Evolutionary conservation across 2,888 invertebrate genomes (phyloP).

Genomic region (Chloroclystis v-ata): DNA sequence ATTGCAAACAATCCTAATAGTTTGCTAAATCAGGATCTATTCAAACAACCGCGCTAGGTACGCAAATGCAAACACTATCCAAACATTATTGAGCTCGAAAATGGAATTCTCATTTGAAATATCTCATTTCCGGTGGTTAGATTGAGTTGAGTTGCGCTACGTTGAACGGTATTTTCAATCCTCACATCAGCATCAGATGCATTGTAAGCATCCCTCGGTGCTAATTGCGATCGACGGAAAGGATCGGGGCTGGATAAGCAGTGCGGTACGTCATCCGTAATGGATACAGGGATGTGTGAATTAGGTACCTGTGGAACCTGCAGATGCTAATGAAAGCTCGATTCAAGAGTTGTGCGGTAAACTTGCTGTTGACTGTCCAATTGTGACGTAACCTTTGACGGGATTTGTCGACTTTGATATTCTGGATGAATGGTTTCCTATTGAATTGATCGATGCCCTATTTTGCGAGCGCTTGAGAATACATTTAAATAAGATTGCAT

Average conservation of each 20-base stretch:
- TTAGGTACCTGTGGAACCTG: slow-evolving; percentile 2
- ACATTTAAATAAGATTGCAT: no score
- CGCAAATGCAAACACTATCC: slow-evolving; percentile 1
- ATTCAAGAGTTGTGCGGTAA: slow-evolving; percentile 7
- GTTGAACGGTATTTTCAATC: slow-evolving; percentile 19
- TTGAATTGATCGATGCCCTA: no score
- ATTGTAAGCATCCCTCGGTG: slow-evolving; percentile 22
- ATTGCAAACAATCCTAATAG: no score
- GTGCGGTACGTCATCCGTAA: slow-evolving; percentile 19
- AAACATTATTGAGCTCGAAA: slow-evolving; percentile 15
- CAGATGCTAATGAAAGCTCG: slow-evolving; percentile 16
- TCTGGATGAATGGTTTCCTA: no score
- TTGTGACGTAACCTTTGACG: slow-evolving; percentile 1
- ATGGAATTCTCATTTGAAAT: slow-evolving; percentile 17
- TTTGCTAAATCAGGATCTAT: no score
- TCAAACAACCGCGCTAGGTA: not conserved
- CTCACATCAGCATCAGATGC: slow-evolving; percentile 21
- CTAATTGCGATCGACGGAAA: slow-evolving; percentile 21
- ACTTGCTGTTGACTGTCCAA: slow-evolving; percentile 8
- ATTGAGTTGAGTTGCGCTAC: slow-evolving; percentile 19
- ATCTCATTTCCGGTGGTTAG: slow-evolving; percentile 18
- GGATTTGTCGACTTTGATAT: no score
- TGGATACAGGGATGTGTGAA: slow-evolving; percentile 15
- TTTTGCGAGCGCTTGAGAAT: no score
- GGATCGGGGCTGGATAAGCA: slow-evolving; percentile 16